A percentile compares a stretch with the other conserved stretches of the same genome.
Evolutionary conservation across 1,140 invertebrate species (phyloP).

Genomic region (roundworm (Caenorhabditis elegans)): WBcel235 BX284605.5:10161001-10161500

Average conservation of each 20-base stretch:
- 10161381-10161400: too few species aligned
- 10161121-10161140: background rate
- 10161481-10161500: too few species aligned
- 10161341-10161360: too few species aligned
- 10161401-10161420: too few species aligned
- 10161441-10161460: too few species aligned
- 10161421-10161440: too few species aligned
- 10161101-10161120: background rate
- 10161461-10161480: too few species aligned
- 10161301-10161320: background rate
- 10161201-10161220: background rate
- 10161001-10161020: too few species aligned
- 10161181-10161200: background rate
- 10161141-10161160: slow-evolving; percentile 15
- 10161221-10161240: slow-evolving; percentile 6
- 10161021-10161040: too few species aligned
- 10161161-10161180: background rate
- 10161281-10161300: background rate
- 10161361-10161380: too few species aligned
- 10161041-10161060: too few species aligned
- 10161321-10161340: too few species aligned
- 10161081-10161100: background rate
- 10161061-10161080: background rate
- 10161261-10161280: background rate
- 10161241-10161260: background rate